A percentile compares a stretch with the other conserved stretches of the same genome.
These are phyloP conservation scores for Hofmannophila pseudospretella DNA, from an alignment of 2,888 invertebrate genomes.

Conservation along the genomic window DNA sequence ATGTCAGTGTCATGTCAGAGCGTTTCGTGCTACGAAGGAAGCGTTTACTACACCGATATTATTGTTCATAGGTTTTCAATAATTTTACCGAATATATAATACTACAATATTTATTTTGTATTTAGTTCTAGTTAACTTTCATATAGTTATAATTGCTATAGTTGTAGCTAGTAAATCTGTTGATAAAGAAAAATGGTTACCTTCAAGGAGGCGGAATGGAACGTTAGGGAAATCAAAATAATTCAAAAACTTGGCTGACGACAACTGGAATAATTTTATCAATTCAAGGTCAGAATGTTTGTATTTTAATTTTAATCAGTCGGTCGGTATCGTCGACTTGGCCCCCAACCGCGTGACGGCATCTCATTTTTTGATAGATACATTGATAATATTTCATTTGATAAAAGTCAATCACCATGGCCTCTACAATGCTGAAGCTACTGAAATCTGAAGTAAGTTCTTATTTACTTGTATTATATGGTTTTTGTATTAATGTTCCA, in stretches of 20 bases:
- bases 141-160: too few relatives aligned
- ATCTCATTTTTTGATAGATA: background rate
- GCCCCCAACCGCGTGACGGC: constrained; percentile 24
- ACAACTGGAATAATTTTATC: constrained; percentile 56
- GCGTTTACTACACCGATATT: too few relatives aligned
- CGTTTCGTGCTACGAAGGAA: too few relatives aligned
- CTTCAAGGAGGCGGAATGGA: too few relatives aligned
- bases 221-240: constrained; percentile 15
- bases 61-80: too few relatives aligned
- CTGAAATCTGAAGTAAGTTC: constrained; percentile 66
- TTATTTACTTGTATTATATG: background rate
- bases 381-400: constrained; percentile 13
- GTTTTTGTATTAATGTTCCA: background rate
- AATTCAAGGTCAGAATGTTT: constrained; percentile 67
- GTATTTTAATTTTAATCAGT: constrained; percentile 46
- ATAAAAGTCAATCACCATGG: constrained; percentile 35
- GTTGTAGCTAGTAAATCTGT: too few relatives aligned
- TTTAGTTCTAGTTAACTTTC: too few relatives aligned
- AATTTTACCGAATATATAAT: too few relatives aligned
- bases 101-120: too few relatives aligned
- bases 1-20: too few relatives aligned
- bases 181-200: too few relatives aligned
- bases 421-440: constrained; percentile 63
- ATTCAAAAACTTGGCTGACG: constrained; percentile 20
- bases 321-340: constrained; percentile 47